phyloP scores from a whole-genome alignment of 2,888 invertebrate genomes.

The Eustalomyia histrio region DNA sequence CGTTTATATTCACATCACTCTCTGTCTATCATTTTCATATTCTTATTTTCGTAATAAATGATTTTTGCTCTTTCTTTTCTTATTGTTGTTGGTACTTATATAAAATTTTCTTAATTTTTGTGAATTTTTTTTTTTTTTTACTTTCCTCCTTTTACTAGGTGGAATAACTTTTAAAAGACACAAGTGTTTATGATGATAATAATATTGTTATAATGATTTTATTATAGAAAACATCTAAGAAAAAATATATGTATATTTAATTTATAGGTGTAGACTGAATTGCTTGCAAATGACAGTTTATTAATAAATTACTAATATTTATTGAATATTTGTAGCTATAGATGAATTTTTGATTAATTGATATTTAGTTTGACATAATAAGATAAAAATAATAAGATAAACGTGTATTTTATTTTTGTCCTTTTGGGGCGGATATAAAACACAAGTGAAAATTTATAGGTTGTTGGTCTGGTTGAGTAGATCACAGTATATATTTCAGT shows the following conservation, averaged over 20 bases:
- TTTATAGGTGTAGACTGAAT: slow-evolving; percentile 3
- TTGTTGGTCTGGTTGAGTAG: too few species aligned
- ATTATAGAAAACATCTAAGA: not conserved
- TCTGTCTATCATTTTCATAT: too few species aligned
- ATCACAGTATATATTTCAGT: too few species aligned
- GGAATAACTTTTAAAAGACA: slow-evolving; percentile 1
- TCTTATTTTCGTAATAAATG: too few species aligned
- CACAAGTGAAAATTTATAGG: not conserved
- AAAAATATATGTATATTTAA: slow-evolving; percentile 1
- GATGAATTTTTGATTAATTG: slow-evolving; percentile 12
- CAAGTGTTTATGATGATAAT: slow-evolving; percentile 41
- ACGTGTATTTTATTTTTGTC: too few species aligned
- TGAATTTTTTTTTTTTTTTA: not conserved
- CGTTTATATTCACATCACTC: too few species aligned
- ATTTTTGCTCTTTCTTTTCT: too few species aligned
- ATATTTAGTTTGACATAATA: not conserved
- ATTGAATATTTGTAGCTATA: not conserved
- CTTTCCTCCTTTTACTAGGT: not conserved
- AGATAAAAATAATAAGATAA: not conserved
- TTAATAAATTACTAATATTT: slow-evolving; percentile 18
- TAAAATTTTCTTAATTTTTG: not conserved
- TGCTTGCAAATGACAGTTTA: slow-evolving; percentile 47
- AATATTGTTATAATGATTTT: slow-evolving; percentile 27
- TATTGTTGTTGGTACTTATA: too few species aligned
- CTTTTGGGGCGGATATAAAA: not conserved